These are phyloP conservation scores for Oxytorus armatus DNA, from an alignment of 2,888 invertebrate genomes.

Conservation along the genomic window DNA sequence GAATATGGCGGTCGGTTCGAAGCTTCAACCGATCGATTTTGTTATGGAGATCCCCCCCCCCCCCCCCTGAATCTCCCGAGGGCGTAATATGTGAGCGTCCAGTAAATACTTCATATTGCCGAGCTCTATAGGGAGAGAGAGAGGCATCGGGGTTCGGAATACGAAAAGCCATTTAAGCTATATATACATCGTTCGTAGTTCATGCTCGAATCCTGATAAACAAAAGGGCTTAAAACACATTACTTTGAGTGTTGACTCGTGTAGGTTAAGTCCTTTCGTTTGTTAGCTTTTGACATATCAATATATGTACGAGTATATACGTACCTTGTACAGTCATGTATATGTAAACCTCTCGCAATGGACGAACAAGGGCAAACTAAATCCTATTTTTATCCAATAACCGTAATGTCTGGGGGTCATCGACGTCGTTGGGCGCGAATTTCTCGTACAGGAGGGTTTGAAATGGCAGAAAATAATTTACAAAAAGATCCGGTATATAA, in stretches of 20 bases:
- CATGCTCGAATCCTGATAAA: constrained; percentile 1
- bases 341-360: constrained; percentile 5
- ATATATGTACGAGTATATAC: constrained; percentile 21
- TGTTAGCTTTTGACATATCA: background rate
- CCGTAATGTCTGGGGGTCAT: constrained; percentile 55
- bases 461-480: background rate
- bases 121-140: constrained; percentile 28
- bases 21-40: constrained; percentile 74
- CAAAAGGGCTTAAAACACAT: background rate
- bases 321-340: too few species aligned
- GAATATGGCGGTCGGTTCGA: constrained; percentile 35
- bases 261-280: constrained; percentile 7
- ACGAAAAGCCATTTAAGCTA: constrained; percentile 71
- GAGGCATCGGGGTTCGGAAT: constrained; percentile 65
- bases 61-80: constrained; percentile 64
- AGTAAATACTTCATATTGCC: constrained; percentile 76
- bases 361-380: constrained; percentile 47
- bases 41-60: constrained; percentile 72
- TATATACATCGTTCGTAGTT: constrained; percentile 19
- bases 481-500: background rate
- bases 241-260: background rate
- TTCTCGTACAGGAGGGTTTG: background rate
- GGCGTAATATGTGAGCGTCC: constrained; percentile 71
- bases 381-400: constrained; percentile 63
- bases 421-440: constrained; percentile 27